Evolutionary conservation across 2,113 vertebrate species (phyloP), one percentile per base, ranked within the genome.

Genomic region (Parus major): DNA sequence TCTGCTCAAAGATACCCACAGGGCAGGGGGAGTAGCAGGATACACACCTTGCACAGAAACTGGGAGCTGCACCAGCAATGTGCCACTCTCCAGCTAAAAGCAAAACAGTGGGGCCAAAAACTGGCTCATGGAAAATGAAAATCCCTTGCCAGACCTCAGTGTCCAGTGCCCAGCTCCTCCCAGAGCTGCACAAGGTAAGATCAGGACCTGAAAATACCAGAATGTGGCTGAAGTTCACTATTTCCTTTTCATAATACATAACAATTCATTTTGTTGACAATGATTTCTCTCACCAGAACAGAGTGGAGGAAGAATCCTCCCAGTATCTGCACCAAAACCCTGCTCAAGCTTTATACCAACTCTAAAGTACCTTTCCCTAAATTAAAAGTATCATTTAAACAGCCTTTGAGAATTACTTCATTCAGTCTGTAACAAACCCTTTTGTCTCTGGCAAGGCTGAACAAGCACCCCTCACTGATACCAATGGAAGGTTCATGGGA

Each of bases 161-260:
- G 29, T 14, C 2, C 2, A 61, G 4, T 0, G 10, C 7, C 5
- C 5, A 31, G 50, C 69, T 81, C 72, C 46, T 82, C 29, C 49
- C 23, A 7, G 46, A 78, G 85, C 64, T 21, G 18, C 35, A 15
- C 24, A 3, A 23, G 14, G 10, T 3, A 16, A 33, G 25, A 31
- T 20, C 29, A 42, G 72, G 33, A 7, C 33, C 68, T 4, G 4
- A 61, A 44, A 60, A 77, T 7, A 8, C 1, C 56, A 82, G 33
- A 75, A 19, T 5, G 3, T 9, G 16, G 31, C 50, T 85, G 28
- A 91, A 70, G 18, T 63, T 81, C 44, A 15, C 19, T 2, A 16
- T 47, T 39, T 13, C 20, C 7, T 69, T 63, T 83, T 76, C 47
- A 20, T 15, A 50, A 57, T 1, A 9, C 19, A 5, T 7, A 57